Base-by-base conservation (phyloP, 2,113 vertebrate species). In the Piaya cayana region DNA sequence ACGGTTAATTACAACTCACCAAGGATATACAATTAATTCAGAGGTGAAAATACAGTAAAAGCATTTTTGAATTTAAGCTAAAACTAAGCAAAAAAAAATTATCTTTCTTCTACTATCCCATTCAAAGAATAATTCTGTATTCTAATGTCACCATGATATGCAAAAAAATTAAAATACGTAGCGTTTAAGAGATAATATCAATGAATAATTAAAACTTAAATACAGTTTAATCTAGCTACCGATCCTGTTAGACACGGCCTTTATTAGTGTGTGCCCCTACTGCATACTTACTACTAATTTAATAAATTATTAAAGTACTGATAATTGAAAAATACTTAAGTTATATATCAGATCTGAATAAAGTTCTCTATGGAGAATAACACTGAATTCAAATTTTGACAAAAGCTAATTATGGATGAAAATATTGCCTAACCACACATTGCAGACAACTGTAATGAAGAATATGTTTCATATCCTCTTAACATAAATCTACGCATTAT, bases 341-440 rank as follows among this genome's bases (percentile, higher is more conserved):
- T 88, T 58, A 53, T 14, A 19, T 32, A 95, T 18, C 47, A 56
- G 30, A 92, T 59, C 30, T 22, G 15, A 97, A 92, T 85, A 80
- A 96, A 93, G 64, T 83, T 92, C 91, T 11, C 69, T 84, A 82
- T 4, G 32, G 43, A 94, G 58, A 96, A 90, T 82, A 93, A 86
- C 67, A 97, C 55, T 86, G 63, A 63, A 82, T 96, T 91, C 67
- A 93, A 84, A 91, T 88, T 63, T 82, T 81, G 93, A 96, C 45
- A 95, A 9, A 89, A 86, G 69, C 64, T 27, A 79, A 53, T 69
- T 37, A 95, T 18, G 37, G 47, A 86, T 50, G 82, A 92, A 97
- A 90, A 92, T 63, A 96, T 58, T 96, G 71, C 88, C 81, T 90
- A 96, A 96, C 89, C 59, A 96, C 65, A 90, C 80, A 88, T 14